Percentiles rank a stretch among this genome's conserved stretches.
Evolutionary conservation across 2,113 vertebrate genomes (phyloP).

Genomic region (Cricetomys ansorgei): DNA sequence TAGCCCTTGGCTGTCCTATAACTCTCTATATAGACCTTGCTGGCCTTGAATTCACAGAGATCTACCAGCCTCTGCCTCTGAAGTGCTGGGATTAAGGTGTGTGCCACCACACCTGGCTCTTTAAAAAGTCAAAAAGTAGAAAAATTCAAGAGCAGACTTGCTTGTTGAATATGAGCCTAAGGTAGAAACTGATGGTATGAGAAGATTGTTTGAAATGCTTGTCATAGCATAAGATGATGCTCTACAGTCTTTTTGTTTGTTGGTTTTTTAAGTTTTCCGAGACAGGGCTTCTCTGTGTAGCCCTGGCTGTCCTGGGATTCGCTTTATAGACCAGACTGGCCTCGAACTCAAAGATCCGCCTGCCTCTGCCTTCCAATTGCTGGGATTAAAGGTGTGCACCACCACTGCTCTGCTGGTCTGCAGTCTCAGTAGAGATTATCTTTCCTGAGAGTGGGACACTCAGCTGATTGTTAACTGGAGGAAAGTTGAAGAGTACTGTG

Average conservation of each 20-base stretch:
- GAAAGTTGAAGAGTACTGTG: neutral
- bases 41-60: neutral
- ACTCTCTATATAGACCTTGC: neutral
- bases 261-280: no score
- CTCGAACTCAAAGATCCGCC: no score
- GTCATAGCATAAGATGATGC: constrained; percentile 25
- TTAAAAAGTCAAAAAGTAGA: neutral
- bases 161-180: constrained; percentile 3
- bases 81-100: neutral
- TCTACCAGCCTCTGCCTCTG: neutral
- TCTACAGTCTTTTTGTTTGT: neutral
- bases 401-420: no score
- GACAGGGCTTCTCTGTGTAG: no score
- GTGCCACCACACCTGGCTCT: neutral
- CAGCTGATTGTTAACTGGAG: neutral
- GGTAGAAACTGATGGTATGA: constrained; percentile 17
- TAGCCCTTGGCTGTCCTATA: neutral
- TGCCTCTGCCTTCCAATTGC: no score
- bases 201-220: constrained; percentile 1
- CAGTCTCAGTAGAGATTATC: constrained; percentile 1
- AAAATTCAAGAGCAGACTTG: constrained; percentile 19
- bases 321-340: no score
- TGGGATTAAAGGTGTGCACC: no score
- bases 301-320: no score
- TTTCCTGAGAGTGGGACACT: constrained; percentile 12